These are phyloP conservation scores for Drosophila jambulina DNA, from an alignment of 1,140 invertebrate genomes.

Conservation along the genomic window DNA sequence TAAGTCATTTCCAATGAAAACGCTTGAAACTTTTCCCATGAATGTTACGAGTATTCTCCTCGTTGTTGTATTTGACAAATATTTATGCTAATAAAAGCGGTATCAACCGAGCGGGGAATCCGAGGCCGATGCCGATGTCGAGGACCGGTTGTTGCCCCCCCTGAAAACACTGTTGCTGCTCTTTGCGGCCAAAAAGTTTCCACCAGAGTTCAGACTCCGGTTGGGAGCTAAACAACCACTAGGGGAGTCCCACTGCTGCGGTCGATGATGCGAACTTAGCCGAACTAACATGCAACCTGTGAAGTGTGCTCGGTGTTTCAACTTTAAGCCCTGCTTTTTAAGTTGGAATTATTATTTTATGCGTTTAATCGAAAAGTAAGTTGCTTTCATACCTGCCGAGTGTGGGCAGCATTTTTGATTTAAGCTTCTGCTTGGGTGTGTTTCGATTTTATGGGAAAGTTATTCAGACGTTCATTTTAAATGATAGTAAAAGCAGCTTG, in stretches of 20 bases:
- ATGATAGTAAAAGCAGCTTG: neutral
- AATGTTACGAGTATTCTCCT: conserved; percentile 56
- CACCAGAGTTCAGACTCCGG: conserved; percentile 30
- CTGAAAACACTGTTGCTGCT: conserved; percentile 45
- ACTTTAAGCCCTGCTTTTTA: conserved; percentile 11
- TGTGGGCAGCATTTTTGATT: neutral
- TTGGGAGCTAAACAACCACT: conserved; percentile 34
- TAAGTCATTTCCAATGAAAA: conserved; percentile 77
- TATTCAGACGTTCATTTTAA: neutral
- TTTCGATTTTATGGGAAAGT: neutral
- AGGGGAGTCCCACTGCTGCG: conserved; percentile 37
- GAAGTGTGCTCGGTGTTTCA: conserved; percentile 4
- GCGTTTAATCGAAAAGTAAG: conserved; percentile 1
- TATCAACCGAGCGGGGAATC: conserved; percentile 23
- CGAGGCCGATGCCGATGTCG: conserved; percentile 4
- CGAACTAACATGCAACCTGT: conserved; percentile 10
- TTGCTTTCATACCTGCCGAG: neutral
- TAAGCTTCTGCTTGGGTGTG: neutral
- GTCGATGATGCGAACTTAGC: conserved; percentile 23
- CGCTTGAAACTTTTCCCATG: conserved; percentile 75
- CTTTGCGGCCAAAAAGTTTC: conserved; percentile 50
- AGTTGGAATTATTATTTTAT: conserved; percentile 6
- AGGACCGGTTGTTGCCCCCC: conserved; percentile 4
- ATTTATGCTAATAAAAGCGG: conserved; percentile 79
- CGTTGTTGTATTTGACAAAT: conserved; percentile 73